Base-by-base conservation (phyloP, 92 coral and sea anemone genomes). In the Porites rus region DNA sequence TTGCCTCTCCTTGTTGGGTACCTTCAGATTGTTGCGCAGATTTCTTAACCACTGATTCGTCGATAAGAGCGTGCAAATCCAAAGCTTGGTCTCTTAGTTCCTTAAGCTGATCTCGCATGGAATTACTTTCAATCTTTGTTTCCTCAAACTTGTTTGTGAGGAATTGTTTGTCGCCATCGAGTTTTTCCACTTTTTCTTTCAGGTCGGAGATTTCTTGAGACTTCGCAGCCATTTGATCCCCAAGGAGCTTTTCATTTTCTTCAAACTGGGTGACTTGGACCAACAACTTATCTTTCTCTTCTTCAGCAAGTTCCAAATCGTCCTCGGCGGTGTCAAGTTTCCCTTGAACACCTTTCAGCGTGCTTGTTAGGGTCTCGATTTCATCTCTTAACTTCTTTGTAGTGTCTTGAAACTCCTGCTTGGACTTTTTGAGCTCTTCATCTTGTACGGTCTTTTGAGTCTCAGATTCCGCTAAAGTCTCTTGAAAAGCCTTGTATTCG, bases 181-280 rank as follows among this genome's bases (percentile, higher is more conserved):
- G 71, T 65, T 82, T 87, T 20, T 89, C 86, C 54, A 89, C 75
- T 68, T 74, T 76, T 62, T 79, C 87, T 79, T 85, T 82, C 17
- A 91, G 80, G 51, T 78, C 53, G 22, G 25, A 67, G 61, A 86
- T 94, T 64, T 93, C 92, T 46, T 75, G 88, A 12, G 84, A 65
- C 56, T 76, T 87, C 59, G 72, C 73, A 43, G 85, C 87, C 51
- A 81, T 25, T 61, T 89, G 85, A 63, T 84, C 87, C 12, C n/a
- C 69, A 54, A 78, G 79, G 51, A 65, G 84, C 18, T 70, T 28
- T 11, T 76, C 88, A n/a, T 84, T 72, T 64, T 89, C 83, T 64
- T 82, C 78, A 7, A 93, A 74, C 22, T 88, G 65, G 22, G 22
- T 53, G 52, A 80, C 73, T 68, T 81, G 83, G 10, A 58, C 74